Base-by-base conservation (phyloP, 2,113 vertebrate species). In the Syrmaticus mikado region DNA sequence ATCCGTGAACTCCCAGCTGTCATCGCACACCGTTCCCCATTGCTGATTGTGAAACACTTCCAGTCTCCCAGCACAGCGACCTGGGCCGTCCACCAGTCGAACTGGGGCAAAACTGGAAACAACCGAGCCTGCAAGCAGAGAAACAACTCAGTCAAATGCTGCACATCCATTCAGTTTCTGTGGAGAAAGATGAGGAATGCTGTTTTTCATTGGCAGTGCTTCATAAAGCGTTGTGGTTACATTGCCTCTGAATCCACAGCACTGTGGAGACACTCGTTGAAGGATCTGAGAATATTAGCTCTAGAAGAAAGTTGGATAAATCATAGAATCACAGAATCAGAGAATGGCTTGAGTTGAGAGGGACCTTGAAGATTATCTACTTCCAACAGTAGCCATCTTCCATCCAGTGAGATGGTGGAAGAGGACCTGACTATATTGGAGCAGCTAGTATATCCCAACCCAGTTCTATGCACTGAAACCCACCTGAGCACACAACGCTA, bases 401-500 rank as follows among this genome's bases (percentile, higher is more conserved):
- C 17, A 48, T 79, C 73, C 55, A 13, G 1, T 12, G 24, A 16
- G 10, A 22, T 7, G 11, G 50, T 18, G 30, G 50, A 25, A 22
- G 5, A 10, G 16, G 24, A 30, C 24, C n/a, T 38, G 46, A 34
- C 34, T 36, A 14, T 28, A 71, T 34, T 7, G 11, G 20, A 43
- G 20, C 22, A n/a, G 21, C 32, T 1, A 0, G 22, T 38, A 32
- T 9, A 4, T 71, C 71, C 66, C 7, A 12, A 22, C 40, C 10
- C n/a, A 10, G 20, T 34, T 28, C 41, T 94, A 95, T 93, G 2
- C 82, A 21, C 48, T 5, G 17, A 19, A 11, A 61, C 86, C 8
- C 66, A 93, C 92, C 92, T 82, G 92, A 80, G 62, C 98, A 98
- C 16, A 87, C 91, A 30, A 96, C 96, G 0, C 93, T 86, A 7